Base-by-base conservation (phyloP, 2,888 invertebrate species). In the Oithona nana region DNA sequence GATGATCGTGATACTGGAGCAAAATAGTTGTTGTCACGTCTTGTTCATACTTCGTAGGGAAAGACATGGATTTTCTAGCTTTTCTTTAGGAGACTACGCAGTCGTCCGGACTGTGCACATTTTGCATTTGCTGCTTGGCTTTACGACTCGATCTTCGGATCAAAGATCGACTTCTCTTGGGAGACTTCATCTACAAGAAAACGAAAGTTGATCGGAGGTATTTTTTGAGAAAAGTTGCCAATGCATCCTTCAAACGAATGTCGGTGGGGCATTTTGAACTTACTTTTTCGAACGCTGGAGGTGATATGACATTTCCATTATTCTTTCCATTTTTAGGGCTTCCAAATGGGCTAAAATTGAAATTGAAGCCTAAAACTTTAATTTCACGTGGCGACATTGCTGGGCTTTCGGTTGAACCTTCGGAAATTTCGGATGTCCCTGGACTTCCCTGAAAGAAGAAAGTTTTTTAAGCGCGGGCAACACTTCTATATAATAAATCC, bases 71-170 rank as follows among this genome's bases (percentile, higher is more conserved):
- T n/a, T n/a, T n/a, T n/a, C n/a, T n/a, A n/a, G n/a, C n/a, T 39
- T 39, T 39, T 39, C 74, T 0, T 75, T 31, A 57, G 20, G 57
- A 57, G 20, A 57, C 39, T 22, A 22, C 39, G 31, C 57, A 57
- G 22, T 57, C 57, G 20, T 57, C 57, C 16, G 39, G 30, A 30
- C 31, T 57, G 31, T 29, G 30, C 22, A 57, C 39, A 39, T 57
- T 57, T n/a, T 57, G 20, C 68, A 84, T 82, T 74, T 84, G 84
- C 70, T 84, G 84, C 70, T 84, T 84, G 65, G 84, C 81, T 74
- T 85, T 86, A 67, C 84, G 79, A 69, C 84, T 85, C 64, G 85
- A 83, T 65, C 87, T 78, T 66, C 88, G 77, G 68, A 88, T 87
- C 65, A 88, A 78, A 65, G 85, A 85, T 64, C 84, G 78, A 69